These are phyloP conservation scores for Tragelaphus buxtoni DNA, from an alignment of 2,113 vertebrate species.

Conservation along the genomic window DNA sequence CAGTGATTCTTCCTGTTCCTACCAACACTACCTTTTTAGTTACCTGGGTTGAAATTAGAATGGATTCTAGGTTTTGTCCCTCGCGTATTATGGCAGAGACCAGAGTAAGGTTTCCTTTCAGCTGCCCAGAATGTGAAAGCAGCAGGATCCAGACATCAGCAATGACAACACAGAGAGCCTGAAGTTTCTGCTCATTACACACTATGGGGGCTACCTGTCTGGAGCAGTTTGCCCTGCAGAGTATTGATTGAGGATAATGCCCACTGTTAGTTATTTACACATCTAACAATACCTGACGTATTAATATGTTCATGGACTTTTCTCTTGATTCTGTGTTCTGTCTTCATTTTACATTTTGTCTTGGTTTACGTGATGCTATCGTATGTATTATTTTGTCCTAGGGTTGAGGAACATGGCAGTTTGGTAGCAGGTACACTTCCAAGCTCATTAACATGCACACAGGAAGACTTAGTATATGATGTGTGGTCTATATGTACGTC, in stretches of 20 bases:
- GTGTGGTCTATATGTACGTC: neutral
- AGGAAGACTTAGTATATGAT: neutral
- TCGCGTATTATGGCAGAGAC: neutral
- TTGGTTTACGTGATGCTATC: neutral
- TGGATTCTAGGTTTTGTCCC: neutral
- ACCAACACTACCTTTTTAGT: neutral
- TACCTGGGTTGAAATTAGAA: neutral
- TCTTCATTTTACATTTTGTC: neutral
- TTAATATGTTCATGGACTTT: neutral
- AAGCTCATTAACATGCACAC: neutral
- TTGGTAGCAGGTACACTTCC: neutral
- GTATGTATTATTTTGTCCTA: neutral
- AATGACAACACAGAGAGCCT: neutral
- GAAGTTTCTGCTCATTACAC: constrained; percentile 16
- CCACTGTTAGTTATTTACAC: constrained; percentile 4
- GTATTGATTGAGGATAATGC: neutral
- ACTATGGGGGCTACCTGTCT: neutral
- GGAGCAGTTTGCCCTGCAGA: neutral
- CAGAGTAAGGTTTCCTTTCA: neutral
- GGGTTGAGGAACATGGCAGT: neutral
- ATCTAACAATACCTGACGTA: neutral
- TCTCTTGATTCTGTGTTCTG: neutral
- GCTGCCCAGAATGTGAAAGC: neutral
- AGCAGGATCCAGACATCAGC: constrained; percentile 32
- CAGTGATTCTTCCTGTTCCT: neutral